phyloP scores from a whole-genome alignment of 2,113 vertebrate genomes.

The Paratilapia polleni region DNA sequence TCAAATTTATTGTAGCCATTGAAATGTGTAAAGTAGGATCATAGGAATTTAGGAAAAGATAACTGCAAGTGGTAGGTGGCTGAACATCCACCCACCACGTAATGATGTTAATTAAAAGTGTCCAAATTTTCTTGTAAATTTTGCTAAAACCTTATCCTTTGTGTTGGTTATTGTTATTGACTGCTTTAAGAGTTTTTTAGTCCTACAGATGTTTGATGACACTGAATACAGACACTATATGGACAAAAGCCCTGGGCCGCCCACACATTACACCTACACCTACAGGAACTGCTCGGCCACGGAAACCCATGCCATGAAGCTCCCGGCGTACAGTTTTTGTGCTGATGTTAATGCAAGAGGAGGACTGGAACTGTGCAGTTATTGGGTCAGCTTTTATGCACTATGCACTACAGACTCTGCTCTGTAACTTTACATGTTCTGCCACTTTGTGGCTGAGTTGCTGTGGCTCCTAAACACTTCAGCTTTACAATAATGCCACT shows the following conservation, averaged over 20 bases:
- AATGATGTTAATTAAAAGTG: not conserved
- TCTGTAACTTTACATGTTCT: too few relatives aligned
- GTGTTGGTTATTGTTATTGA: not conserved
- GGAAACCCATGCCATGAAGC: fast-evolving
- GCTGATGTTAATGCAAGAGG: too few relatives aligned
- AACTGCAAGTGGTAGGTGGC: not conserved
- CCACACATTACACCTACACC: not conserved
- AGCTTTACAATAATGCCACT: too few relatives aligned
- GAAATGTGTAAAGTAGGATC: not conserved
- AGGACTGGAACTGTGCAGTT: too few relatives aligned
- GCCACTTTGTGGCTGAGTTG: too few relatives aligned
- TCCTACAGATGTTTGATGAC: not conserved
- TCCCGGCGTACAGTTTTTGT: too few relatives aligned
- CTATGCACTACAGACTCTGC: too few relatives aligned
- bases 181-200: not conserved
- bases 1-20: too few relatives aligned
- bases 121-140: not conserved
- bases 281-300: not conserved
- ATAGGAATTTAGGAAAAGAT: not conserved
- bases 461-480: too few relatives aligned
- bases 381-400: too few relatives aligned
- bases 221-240: not conserved
- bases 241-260: not conserved
- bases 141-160: not conserved
- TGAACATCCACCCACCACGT: not conserved